A percentile compares a stretch with the other conserved stretches of the same genome.
Evolutionary conservation across 2,888 invertebrate species (phyloP).

Genomic region (Perizoma flavofasciatum): DNA sequence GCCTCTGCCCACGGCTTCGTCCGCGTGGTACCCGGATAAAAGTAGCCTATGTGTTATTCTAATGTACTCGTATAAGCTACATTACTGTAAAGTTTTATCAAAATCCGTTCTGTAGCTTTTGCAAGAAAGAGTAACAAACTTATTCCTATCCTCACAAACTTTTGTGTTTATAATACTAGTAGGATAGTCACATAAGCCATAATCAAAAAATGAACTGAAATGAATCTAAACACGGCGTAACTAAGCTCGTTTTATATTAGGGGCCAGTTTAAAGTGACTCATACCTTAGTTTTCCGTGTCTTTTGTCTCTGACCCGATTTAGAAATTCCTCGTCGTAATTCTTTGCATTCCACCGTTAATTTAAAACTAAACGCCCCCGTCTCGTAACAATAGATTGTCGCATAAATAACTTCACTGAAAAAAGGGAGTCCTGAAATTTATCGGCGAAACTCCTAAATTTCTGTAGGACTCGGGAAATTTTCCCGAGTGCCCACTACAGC

Average conservation of each 20-base stretch:
- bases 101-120: too few species aligned
- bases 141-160: too few species aligned
- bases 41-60: too few species aligned
- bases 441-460: slow-evolving; percentile 40
- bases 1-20: too few species aligned
- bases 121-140: too few species aligned
- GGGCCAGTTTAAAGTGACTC: not conserved
- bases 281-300: slow-evolving; percentile 17
- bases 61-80: too few species aligned
- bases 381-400: slow-evolving; percentile 65
- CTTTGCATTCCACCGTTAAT: slow-evolving; percentile 69
- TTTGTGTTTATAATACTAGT: too few species aligned
- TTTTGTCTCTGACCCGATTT: slow-evolving; percentile 39
- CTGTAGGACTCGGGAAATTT: slow-evolving; percentile 32
- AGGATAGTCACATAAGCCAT: too few species aligned
- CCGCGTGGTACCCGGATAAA: too few species aligned
- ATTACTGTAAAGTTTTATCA: too few species aligned
- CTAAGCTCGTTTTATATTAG: not conserved
- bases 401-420: slow-evolving; percentile 71
- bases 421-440: slow-evolving; percentile 57
- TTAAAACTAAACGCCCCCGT: slow-evolving; percentile 69
- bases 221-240: not conserved
- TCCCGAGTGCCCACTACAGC: slow-evolving; percentile 25
- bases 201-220: too few species aligned
- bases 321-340: slow-evolving; percentile 48